A percentile compares a stretch with the other conserved stretches of the same genome.
Evolutionary conservation across 2,888 invertebrate genomes (phyloP).

Genomic region (Nymphalis polychloros): DNA sequence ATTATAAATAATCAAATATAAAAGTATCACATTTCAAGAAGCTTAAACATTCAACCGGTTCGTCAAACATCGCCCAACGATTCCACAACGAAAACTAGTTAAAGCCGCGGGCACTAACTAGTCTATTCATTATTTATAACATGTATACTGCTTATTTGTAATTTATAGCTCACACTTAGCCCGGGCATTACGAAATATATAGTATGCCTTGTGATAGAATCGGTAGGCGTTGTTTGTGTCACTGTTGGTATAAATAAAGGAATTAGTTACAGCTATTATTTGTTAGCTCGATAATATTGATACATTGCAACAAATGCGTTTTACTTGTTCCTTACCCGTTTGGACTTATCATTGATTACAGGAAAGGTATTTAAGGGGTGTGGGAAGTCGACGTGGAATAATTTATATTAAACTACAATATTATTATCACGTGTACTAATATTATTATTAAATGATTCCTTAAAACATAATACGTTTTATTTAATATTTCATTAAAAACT

Average conservation of each 20-base stretch:
- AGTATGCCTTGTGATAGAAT: conserved; percentile 25
- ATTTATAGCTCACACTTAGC: conserved; percentile 14
- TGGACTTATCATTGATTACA: conserved; percentile 8
- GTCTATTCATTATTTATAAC: conserved; percentile 8
- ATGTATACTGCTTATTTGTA: conserved; percentile 14
- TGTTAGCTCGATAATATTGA: conserved; percentile 20
- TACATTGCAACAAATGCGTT: conserved; percentile 20
- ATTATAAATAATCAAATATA: not conserved
- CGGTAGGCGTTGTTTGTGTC: conserved; percentile 33
- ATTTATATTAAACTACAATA: too few relatives aligned
- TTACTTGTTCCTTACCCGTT: conserved; percentile 6
- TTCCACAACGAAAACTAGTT: not conserved
- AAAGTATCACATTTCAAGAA: not conserved
- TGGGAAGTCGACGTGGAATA: not conserved
- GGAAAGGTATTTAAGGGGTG: not conserved
- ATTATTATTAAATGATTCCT: too few relatives aligned
- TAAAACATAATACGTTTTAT: too few relatives aligned
- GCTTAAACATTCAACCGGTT: not conserved
- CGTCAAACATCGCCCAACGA: not conserved
- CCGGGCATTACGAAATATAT: conserved; percentile 19
- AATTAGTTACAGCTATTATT: conserved; percentile 20
- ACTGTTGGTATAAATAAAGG: conserved; percentile 26
- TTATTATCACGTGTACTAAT: too few relatives aligned
- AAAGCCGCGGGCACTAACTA: not conserved
- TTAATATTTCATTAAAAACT: too few relatives aligned